A percentile compares a stretch with the other conserved stretches of the same genome.
phyloP scores from a whole-genome alignment of 2,113 vertebrate species.

The Anolis carolinensis region DNA sequence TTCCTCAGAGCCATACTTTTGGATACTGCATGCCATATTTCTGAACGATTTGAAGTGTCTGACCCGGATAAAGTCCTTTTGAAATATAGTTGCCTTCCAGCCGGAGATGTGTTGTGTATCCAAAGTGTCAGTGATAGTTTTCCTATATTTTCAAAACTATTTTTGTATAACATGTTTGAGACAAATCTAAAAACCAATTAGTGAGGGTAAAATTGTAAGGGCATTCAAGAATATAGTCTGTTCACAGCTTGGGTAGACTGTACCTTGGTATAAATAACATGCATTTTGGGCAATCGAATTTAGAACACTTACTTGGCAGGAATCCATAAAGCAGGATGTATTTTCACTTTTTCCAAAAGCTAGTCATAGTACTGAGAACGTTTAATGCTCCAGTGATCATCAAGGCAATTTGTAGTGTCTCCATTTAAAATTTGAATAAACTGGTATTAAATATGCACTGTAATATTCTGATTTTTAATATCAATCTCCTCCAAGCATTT shows the following conservation, averaged over 20 bases:
- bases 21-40: slow-evolving; percentile 88
- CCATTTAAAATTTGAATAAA: slow-evolving; percentile 25
- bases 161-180: slow-evolving; percentile 69
- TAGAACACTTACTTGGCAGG: not conserved
- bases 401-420: slow-evolving; percentile 11
- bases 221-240: slow-evolving; percentile 41
- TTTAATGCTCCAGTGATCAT: slow-evolving; percentile 7
- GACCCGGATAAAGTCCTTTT: slow-evolving; percentile 73
- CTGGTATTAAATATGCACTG: slow-evolving; percentile 21
- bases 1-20: slow-evolving; percentile 86
- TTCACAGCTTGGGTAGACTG: slow-evolving; percentile 54
- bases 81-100: slow-evolving; percentile 80
- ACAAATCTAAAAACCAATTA: slow-evolving; percentile 62
- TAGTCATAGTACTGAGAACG: not conserved
- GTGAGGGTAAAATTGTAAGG: slow-evolving; percentile 44
- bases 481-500: not conserved
- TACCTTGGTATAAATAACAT: slow-evolving; percentile 52
- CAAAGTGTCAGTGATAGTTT: slow-evolving; percentile 66
- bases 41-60: slow-evolving; percentile 84
- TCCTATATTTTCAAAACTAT: slow-evolving; percentile 64
- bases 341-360: slow-evolving; percentile 12
- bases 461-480: slow-evolving; percentile 26
- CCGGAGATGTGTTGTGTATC: slow-evolving; percentile 72
- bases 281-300: slow-evolving; percentile 1
- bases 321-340: slow-evolving; percentile 5